Evolutionary conservation across 2,113 vertebrate genomes (phyloP).

Genomic region (Zosterops lateralis): DNA sequence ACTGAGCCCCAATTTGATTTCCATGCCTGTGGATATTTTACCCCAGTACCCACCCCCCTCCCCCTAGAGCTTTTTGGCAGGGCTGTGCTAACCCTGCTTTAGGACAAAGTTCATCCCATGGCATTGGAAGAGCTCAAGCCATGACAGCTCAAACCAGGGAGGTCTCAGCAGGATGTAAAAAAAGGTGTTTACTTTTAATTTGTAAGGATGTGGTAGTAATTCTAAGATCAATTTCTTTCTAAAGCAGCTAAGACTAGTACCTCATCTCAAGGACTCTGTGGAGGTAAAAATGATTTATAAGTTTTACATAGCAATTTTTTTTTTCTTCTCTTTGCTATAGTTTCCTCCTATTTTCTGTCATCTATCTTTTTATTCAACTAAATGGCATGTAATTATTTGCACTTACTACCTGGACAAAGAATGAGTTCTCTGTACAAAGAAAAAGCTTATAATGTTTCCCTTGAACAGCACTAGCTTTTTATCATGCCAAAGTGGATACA

Average conservation of each 20-base stretch:
- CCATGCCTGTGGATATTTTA: not conserved
- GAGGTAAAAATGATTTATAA: constrained; percentile 12
- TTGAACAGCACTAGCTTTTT: constrained; percentile 15
- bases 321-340: not conserved
- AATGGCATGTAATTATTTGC: constrained; percentile 40
- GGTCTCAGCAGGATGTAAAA: not conserved
- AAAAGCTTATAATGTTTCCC: constrained; percentile 27
- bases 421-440: constrained; percentile 5
- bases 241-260: not conserved
- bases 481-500: not conserved
- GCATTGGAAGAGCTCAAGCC: not conserved
- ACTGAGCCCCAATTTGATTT: not conserved
- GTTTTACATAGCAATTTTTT: not conserved
- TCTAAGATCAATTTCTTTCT: not conserved
- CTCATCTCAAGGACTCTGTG: not conserved
- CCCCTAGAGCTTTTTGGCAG: not conserved
- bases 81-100: not conserved
- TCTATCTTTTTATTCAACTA: constrained; percentile 29
- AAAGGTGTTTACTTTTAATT: not conserved
- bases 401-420: constrained; percentile 29
- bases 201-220: not conserved
- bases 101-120: not conserved
- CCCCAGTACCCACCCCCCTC: rapidly evolving
- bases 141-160: not conserved
- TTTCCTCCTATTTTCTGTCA: constrained; percentile 2